Percentiles rank a stretch among this genome's conserved stretches.
Evolutionary conservation across 2,797 vertebrate genomes (phyloP).

Genomic region (Chrysocyon brachyurus): DNA sequence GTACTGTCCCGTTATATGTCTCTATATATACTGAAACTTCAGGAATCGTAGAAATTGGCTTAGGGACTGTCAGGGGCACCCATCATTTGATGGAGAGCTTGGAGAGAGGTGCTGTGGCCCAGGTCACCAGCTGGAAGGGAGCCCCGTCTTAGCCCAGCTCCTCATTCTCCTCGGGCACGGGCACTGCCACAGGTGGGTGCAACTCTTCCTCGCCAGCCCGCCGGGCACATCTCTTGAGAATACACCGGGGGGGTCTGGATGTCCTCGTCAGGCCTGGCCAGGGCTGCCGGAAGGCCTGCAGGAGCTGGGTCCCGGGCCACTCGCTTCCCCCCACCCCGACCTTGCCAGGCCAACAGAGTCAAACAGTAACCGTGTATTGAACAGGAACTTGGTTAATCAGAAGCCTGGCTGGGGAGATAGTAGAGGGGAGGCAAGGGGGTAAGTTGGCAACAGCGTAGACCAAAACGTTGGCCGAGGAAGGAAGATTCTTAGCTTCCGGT

Average conservation of each 20-base stretch:
- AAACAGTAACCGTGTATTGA: slow-evolving; percentile 85
- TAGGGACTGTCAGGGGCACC: not conserved
- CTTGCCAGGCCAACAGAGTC: slow-evolving; percentile 72
- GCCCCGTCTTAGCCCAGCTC: not conserved
- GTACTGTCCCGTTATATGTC: not conserved
- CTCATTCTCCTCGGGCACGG: not conserved
- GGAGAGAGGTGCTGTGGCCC: not conserved
- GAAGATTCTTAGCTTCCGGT: not conserved
- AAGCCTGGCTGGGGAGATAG: slow-evolving; percentile 76
- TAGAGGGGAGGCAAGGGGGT: not conserved
- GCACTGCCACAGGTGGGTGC: not conserved
- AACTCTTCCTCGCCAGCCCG: not conserved
- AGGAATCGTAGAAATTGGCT: slow-evolving; percentile 35
- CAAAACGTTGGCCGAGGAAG: not conserved
- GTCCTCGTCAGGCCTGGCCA: not conserved
- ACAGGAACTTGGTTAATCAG: slow-evolving; percentile 81
- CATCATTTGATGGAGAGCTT: slow-evolving; percentile 3
- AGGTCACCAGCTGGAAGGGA: not conserved
- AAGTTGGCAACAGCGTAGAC: not conserved
- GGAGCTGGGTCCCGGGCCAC: not conserved
- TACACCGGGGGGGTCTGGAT: not conserved
- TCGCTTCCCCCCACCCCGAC: slow-evolving; percentile 36
- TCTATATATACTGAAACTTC: not conserved
- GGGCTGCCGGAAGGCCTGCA: not conserved
- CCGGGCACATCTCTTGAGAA: not conserved